These are phyloP conservation scores for Oostethus manadensis DNA, from an alignment of 2,113 vertebrate species.

Conservation along the genomic window DNA sequence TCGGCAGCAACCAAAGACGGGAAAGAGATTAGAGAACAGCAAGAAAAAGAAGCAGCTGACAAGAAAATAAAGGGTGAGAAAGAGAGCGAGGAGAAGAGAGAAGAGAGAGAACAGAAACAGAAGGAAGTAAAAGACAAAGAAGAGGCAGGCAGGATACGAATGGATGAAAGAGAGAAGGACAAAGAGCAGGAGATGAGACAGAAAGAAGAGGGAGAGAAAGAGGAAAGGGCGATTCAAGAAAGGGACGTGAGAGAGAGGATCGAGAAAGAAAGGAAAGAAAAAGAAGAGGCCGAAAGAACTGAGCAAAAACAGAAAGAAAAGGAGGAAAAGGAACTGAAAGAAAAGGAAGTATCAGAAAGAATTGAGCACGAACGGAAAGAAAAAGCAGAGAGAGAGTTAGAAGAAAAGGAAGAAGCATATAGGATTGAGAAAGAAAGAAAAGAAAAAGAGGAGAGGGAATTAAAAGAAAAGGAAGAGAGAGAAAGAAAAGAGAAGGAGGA, in stretches of 20 bases:
- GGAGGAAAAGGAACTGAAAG: constrained; percentile 10
- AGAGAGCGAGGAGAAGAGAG: constrained; percentile 9
- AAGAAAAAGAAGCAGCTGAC: constrained; percentile 15
- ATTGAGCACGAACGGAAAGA: constrained; percentile 6
- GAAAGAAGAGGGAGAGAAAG: constrained; percentile 46
- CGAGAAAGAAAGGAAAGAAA: constrained; percentile 7
- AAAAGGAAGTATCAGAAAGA: constrained; percentile 18
- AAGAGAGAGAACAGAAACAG: constrained; percentile 2
- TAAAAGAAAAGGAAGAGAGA: constrained; percentile 17
- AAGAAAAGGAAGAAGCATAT: constrained; percentile 3
- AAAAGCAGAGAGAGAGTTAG: neutral
- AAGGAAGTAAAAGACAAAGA: constrained; percentile 7
- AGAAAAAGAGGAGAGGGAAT: constrained; percentile 9
- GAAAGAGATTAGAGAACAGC: constrained; percentile 16
- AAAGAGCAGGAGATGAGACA: constrained; percentile 56
- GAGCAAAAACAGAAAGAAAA: constrained; percentile 10
- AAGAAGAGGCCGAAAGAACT: neutral
- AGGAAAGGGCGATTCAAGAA: constrained; percentile 5
- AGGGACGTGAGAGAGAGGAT: neutral
- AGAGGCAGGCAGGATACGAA: neutral
- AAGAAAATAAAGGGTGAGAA: constrained; percentile 13
- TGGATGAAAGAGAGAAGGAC: constrained; percentile 31
- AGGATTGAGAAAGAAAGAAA: neutral
- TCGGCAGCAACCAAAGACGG: constrained; percentile 46
- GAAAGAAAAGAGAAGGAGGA: neutral